phyloP scores from a whole-genome alignment of 2,888 invertebrate genomes.

The Orthosia gothica region DNA sequence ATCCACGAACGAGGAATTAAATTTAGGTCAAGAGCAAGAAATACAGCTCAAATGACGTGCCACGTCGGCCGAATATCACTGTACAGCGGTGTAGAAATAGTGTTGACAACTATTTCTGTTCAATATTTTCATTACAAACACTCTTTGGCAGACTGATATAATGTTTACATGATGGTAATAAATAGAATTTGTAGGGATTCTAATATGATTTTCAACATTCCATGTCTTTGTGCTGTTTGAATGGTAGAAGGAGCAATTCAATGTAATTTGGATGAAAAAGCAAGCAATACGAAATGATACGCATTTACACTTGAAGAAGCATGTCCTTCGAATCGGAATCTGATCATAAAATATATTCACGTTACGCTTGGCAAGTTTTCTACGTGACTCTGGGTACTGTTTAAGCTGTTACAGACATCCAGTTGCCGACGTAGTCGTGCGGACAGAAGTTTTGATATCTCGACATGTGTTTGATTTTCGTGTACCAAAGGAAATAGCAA shows the following conservation, averaged over 20 bases:
- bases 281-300: conserved; percentile 38
- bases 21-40: conserved; percentile 67
- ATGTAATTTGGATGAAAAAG: conserved; percentile 47
- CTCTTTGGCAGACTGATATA: conserved; percentile 36
- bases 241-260: conserved; percentile 21
- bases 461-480: conserved; percentile 37
- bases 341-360: conserved; percentile 61
- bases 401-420: conserved; percentile 37
- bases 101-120: conserved; percentile 56
- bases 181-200: conserved; percentile 6
- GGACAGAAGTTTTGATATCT: conserved; percentile 39
- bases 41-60: conserved; percentile 46
- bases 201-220: conserved; percentile 5
- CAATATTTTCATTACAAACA: conserved; percentile 43
- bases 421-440: conserved; percentile 37
- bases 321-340: conserved; percentile 58
- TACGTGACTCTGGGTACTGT: conserved; percentile 59
- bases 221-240: conserved; percentile 16
- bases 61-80: conserved; percentile 37
- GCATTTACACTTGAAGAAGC: conserved; percentile 55
- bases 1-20: conserved; percentile 54
- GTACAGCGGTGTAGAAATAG: conserved; percentile 17
- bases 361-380: conserved; percentile 63
- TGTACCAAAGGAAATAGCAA: conserved; percentile 42
- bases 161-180: conserved; percentile 31